These are phyloP conservation scores for Oncorhynchus kisutch DNA, from an alignment of 2,113 vertebrate genomes.

Conservation along the genomic window DNA sequence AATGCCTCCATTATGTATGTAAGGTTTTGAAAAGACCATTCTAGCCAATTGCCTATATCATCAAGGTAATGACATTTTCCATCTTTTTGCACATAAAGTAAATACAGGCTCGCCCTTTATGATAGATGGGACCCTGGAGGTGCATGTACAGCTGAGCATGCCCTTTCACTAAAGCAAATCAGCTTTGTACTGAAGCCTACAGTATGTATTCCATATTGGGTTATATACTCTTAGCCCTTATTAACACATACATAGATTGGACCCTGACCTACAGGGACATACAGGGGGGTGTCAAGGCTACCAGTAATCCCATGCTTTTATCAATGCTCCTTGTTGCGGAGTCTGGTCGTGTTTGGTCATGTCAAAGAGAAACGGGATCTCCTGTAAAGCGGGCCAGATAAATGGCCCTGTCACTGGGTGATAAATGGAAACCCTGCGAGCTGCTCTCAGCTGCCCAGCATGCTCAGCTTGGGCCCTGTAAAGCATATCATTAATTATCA, in stretches of 20 bases:
- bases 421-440: slow-evolving; percentile 38
- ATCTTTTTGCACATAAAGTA: slow-evolving; percentile 14
- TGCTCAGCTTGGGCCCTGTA: slow-evolving; percentile 20
- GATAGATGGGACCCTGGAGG: not conserved
- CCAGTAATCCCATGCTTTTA: not conserved
- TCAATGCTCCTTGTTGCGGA: not conserved
- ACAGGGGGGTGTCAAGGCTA: not conserved
- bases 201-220: not conserved
- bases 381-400: slow-evolving; percentile 26
- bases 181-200: not conserved
- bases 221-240: not conserved
- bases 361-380: slow-evolving; percentile 18
- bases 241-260: not conserved
- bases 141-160: not conserved
- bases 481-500: slow-evolving; percentile 46
- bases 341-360: slow-evolving; percentile 3
- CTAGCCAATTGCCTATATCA: slow-evolving; percentile 13
- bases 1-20: slow-evolving; percentile 1
- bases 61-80: slow-evolving; percentile 16
- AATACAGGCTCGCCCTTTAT: not conserved
- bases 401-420: slow-evolving; percentile 41
- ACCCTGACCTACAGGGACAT: not conserved
- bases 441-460: slow-evolving; percentile 23
- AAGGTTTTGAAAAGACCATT: slow-evolving; percentile 8
- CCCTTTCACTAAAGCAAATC: not conserved